phyloP scores from a whole-genome alignment of 1,140 invertebrate species.

The Drosophila gunungcola region DNA sequence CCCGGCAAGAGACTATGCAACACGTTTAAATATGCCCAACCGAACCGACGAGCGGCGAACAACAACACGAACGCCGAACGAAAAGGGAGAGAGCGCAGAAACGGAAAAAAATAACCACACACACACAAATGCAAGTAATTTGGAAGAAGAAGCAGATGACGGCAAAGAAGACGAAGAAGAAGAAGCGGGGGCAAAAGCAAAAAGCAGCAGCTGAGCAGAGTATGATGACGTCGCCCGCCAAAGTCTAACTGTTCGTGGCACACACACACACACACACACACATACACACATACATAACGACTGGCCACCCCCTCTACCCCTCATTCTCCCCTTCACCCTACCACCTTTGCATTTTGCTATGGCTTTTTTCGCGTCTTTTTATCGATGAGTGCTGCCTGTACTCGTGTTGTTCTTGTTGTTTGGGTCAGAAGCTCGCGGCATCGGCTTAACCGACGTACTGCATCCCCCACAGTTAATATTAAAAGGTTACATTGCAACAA shows the following conservation, averaged over 20 bases:
- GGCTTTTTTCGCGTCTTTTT: conserved; percentile 68
- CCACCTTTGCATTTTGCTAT: conserved; percentile 41
- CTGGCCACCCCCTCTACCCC: conserved; percentile 2
- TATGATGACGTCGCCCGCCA: conserved; percentile 64
- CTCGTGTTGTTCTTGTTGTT: conserved; percentile 50
- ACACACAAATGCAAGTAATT: conserved; percentile 62
- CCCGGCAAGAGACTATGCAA: conserved; percentile 80
- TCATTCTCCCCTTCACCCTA: no score
- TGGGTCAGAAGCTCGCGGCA: conserved; percentile 69
- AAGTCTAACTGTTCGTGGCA: conserved; percentile 61
- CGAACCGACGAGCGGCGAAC: conserved; percentile 72
- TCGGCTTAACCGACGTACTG: conserved; percentile 29
- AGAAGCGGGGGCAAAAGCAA: conserved; percentile 23
- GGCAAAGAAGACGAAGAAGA: conserved; percentile 41
- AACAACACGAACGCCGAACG: conserved; percentile 61
- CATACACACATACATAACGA: conserved; percentile 4
- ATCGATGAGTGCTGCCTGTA: conserved; percentile 48
- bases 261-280: conserved; percentile 28
- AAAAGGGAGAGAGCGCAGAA: conserved; percentile 42
- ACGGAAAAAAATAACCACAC: conserved; percentile 43
- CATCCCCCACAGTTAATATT: conserved; percentile 29
- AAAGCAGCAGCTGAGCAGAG: conserved; percentile 51
- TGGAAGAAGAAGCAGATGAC: conserved; percentile 68
- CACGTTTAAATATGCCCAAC: conserved; percentile 82
- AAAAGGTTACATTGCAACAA: neutral